Conservation (phyloP, 2,113 vertebrate genomes). For the Callipepla californica region DNA sequence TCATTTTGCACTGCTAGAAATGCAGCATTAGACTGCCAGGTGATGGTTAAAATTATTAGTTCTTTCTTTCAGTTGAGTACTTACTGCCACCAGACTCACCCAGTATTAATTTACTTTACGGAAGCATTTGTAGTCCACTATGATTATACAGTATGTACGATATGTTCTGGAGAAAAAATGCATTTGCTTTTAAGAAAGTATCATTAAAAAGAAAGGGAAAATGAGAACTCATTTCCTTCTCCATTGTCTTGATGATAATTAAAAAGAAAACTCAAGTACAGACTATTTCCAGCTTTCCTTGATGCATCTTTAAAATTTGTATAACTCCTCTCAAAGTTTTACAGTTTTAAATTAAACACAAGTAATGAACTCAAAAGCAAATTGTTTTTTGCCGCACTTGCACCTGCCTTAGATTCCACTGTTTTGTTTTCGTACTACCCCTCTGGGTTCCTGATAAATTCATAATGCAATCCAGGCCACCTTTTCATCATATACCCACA, state of each 20-base stretch:
- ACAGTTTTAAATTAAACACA: conserved; percentile 19
- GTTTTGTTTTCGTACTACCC: conserved; percentile 55
- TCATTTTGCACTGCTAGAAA: background rate
- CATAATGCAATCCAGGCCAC: conserved; percentile 52
- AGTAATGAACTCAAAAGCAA: conserved; percentile 7
- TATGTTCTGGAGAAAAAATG: background rate
- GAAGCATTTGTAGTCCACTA: background rate
- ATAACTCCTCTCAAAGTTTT: background rate
- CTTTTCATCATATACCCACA: conserved; percentile 56
- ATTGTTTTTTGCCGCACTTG: background rate
- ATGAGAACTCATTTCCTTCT: background rate
- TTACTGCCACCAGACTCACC: background rate
- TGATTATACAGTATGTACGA: background rate
- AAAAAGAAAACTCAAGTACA: background rate
- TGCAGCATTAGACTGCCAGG: background rate
- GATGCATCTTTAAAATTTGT: background rate
- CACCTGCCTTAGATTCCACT: conserved; percentile 45
- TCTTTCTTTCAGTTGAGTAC: background rate
- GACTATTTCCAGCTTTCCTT: background rate
- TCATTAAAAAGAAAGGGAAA: background rate
- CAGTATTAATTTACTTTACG: background rate
- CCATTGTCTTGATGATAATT: background rate
- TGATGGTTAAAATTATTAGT: background rate
- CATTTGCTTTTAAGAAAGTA: background rate
- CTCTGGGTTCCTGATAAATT: conserved; percentile 61